Percentiles rank a stretch among this genome's conserved stretches.
These are phyloP conservation scores for Euzetes globulus DNA, from an alignment of 2,888 invertebrate genomes.

Conservation along the genomic window DNA sequence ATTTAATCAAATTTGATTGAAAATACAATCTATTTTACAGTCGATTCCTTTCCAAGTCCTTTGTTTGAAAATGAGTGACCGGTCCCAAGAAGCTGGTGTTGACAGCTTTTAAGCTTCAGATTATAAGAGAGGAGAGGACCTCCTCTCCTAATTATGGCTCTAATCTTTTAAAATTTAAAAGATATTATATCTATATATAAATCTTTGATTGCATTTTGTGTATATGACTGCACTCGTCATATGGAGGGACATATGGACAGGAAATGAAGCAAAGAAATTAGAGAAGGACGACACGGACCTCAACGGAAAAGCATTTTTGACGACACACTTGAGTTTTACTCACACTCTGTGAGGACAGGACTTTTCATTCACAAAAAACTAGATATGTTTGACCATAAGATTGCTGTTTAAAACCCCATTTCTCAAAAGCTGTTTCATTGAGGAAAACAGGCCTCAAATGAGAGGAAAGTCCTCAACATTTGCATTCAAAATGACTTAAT, in stretches of 20 bases:
- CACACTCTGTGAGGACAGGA: neutral
- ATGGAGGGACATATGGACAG: slow-evolving; percentile 28
- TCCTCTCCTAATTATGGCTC: neutral
- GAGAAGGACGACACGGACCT: slow-evolving; percentile 24
- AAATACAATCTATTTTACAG: too few relatives aligned
- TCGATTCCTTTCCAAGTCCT: too few relatives aligned
- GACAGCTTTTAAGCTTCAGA: too few relatives aligned
- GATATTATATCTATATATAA: neutral
- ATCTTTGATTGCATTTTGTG: neutral
- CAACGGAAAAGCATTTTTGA: slow-evolving; percentile 20
- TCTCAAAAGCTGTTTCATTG: neutral
- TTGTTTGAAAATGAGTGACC: too few relatives aligned
- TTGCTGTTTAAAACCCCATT: neutral
- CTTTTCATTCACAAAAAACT: slow-evolving; percentile 19
- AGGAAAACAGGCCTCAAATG: neutral
- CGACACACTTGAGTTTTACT: slow-evolving; percentile 7
- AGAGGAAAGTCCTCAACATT: neutral
- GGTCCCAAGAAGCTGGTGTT: too few relatives aligned
- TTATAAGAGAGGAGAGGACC: too few relatives aligned
- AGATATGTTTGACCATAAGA: neutral
- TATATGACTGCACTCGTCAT: neutral
- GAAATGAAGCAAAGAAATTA: slow-evolving; percentile 18
- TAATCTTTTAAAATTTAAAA: slow-evolving; percentile 6
- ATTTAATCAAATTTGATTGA: too few relatives aligned
- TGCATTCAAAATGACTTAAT: neutral